A percentile compares a stretch with the other conserved stretches of the same genome.
Evolutionary conservation across 2,113 vertebrate genomes (phyloP).

Genomic region (Pseudopodoces humilis): DNA sequence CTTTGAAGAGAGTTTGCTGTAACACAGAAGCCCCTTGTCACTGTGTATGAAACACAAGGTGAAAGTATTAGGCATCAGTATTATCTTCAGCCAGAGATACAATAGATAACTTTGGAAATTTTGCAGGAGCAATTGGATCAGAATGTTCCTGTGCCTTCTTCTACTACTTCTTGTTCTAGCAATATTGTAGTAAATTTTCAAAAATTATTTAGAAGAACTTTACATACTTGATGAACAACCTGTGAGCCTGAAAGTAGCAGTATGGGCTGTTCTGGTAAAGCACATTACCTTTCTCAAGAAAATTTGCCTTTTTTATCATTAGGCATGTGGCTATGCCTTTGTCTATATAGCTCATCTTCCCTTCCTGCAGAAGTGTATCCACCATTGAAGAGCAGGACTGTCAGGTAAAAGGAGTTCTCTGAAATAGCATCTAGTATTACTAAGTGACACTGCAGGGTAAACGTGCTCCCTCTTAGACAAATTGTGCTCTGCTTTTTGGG

Average conservation of each 20-base stretch:
- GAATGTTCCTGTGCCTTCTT: not conserved
- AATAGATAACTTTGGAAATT: not conserved
- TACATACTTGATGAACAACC: not conserved
- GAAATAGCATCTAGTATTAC: not conserved
- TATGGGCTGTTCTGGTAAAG: too few species aligned
- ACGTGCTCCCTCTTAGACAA: not conserved
- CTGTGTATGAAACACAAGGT: not conserved
- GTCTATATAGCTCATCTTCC: not conserved
- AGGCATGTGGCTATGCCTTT: not conserved
- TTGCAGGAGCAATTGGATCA: not conserved
- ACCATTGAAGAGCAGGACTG: not conserved
- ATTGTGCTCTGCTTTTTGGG: not conserved
- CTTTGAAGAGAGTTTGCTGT: slow-evolving; percentile 11
- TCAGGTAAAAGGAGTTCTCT: not conserved
- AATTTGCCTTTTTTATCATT: not conserved
- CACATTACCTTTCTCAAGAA: not conserved
- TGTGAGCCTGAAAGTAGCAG: too few species aligned
- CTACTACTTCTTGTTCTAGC: not conserved
- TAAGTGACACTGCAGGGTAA: not conserved
- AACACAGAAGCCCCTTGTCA: not conserved
- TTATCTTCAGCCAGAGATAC: not conserved
- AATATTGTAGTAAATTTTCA: not conserved
- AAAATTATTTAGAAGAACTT: not conserved
- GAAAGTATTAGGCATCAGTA: not conserved
- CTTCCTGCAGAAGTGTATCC: not conserved